Evolutionary conservation across 2,113 vertebrate species (phyloP).

Genomic region (Chloropsis cyanopogon): DNA sequence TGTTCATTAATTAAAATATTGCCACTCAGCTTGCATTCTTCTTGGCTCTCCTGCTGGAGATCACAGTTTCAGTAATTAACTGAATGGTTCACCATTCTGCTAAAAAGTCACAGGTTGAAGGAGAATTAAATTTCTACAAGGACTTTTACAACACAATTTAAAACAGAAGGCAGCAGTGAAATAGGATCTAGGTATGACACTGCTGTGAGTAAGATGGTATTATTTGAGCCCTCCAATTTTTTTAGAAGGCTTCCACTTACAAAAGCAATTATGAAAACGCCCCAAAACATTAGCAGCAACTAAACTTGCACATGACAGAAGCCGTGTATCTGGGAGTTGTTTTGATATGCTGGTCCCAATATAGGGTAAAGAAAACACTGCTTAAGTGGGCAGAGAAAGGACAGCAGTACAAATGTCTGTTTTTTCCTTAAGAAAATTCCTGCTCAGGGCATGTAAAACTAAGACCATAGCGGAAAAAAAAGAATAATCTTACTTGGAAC

Average conservation of each 20-base stretch:
- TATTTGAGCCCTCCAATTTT: neutral
- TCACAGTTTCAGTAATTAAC: slow-evolving; percentile 25
- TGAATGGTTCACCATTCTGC: neutral
- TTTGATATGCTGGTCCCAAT: neutral
- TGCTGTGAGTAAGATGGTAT: neutral
- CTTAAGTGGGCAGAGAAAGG: neutral
- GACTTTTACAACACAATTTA: neutral
- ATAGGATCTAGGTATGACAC: neutral
- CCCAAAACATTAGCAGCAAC: neutral
- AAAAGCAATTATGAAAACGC: neutral
- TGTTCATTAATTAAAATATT: slow-evolving; percentile 25
- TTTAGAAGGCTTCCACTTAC: neutral
- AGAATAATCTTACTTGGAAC: neutral
- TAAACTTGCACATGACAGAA: neutral
- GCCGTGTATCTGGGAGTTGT: neutral
- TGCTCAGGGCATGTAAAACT: neutral
- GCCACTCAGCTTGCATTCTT: neutral
- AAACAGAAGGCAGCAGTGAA: neutral
- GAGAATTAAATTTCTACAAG: slow-evolving; percentile 23
- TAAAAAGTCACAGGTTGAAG: neutral
- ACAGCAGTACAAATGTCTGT: neutral
- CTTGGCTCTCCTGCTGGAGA: neutral
- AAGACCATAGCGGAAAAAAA: neutral
- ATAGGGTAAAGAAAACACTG: neutral
- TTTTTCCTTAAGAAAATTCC: neutral